Percentiles rank a stretch among this genome's conserved stretches.
phyloP scores from a whole-genome alignment of 2,797 vertebrate species.

The Malacoctenus gilli region DNA sequence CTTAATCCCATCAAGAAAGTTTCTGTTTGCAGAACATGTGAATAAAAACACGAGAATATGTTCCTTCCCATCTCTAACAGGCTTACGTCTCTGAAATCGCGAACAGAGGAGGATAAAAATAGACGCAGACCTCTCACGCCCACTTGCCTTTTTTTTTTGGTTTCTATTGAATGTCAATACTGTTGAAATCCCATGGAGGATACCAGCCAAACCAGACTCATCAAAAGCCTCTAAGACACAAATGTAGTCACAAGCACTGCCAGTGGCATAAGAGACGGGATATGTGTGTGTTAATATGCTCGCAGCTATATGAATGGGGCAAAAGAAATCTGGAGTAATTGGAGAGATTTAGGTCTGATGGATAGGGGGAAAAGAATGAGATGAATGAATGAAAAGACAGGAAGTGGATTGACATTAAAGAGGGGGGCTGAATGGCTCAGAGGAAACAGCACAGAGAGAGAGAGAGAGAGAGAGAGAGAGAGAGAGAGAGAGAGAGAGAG shows the following conservation, averaged over 20 bases:
- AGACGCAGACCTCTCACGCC: slow-evolving; percentile 62
- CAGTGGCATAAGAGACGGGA: slow-evolving; percentile 31
- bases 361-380: slow-evolving; percentile 51
- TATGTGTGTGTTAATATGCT: slow-evolving; percentile 24
- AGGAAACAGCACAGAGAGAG: slow-evolving; percentile 29
- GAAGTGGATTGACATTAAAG: slow-evolving; percentile 53
- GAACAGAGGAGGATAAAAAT: slow-evolving; percentile 62
- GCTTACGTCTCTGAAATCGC: slow-evolving; percentile 54
- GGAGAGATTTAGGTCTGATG: slow-evolving; percentile 63
- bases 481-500: slow-evolving; percentile 28
- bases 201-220: slow-evolving; percentile 57
- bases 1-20: slow-evolving; percentile 51
- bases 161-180: slow-evolving; percentile 70
- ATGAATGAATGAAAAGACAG: slow-evolving; percentile 58
- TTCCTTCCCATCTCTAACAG: slow-evolving; percentile 36
- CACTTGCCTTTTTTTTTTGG: slow-evolving; percentile 59
- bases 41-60: slow-evolving; percentile 14
- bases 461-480: slow-evolving; percentile 17
- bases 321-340: slow-evolving; percentile 58
- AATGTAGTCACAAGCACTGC: slow-evolving; percentile 55
- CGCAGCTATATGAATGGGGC: slow-evolving; percentile 44
- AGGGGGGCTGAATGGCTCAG: slow-evolving; percentile 30
- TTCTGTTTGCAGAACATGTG: slow-evolving; percentile 26
- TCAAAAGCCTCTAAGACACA: slow-evolving; percentile 64
- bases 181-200: slow-evolving; percentile 58